Percentiles rank a stretch among this genome's conserved stretches.
phyloP scores from a whole-genome alignment of 2,797 vertebrate genomes.

The Neosalanx taihuensis region DNA sequence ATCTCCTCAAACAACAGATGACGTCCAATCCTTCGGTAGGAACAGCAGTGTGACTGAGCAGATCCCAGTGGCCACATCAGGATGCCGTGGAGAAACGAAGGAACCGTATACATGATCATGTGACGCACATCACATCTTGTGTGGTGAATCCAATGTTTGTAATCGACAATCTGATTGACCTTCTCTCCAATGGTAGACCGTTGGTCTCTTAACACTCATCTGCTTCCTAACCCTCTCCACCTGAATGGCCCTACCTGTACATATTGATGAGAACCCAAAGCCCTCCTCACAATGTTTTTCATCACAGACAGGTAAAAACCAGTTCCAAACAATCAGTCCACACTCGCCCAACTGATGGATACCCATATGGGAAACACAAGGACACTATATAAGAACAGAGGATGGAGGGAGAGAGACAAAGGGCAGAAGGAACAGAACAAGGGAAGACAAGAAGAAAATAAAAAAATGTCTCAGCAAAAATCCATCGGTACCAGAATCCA shows the following conservation, averaged over 20 bases:
- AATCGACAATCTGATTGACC: background rate
- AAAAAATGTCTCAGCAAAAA: background rate
- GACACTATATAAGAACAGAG: constrained; percentile 51
- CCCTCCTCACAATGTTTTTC: constrained; percentile 32
- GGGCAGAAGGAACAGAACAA: background rate
- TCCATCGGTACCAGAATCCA: constrained; percentile 17
- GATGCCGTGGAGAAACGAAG: background rate
- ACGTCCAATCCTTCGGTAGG: no score
- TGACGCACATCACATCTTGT: background rate
- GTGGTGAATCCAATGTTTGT: constrained; percentile 2
- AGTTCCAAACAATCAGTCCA: constrained; percentile 6
- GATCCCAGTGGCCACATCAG: background rate
- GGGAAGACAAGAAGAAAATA: constrained; percentile 4
- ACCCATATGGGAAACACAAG: constrained; percentile 36
- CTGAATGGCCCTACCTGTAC: background rate
- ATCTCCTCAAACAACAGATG: no score
- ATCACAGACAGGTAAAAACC: constrained; percentile 13
- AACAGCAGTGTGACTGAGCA: no score
- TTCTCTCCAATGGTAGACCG: background rate
- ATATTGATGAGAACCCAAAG: constrained; percentile 20
- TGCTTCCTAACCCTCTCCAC: background rate
- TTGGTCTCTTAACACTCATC: background rate
- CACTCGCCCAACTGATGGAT: constrained; percentile 40
- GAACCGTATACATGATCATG: background rate
- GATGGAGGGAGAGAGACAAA: constrained; percentile 10